Evolutionary conservation across 2,888 invertebrate species (phyloP), one percentile per base, ranked within the genome.

Genomic region (Allophyes oxyacanthae): DNA sequence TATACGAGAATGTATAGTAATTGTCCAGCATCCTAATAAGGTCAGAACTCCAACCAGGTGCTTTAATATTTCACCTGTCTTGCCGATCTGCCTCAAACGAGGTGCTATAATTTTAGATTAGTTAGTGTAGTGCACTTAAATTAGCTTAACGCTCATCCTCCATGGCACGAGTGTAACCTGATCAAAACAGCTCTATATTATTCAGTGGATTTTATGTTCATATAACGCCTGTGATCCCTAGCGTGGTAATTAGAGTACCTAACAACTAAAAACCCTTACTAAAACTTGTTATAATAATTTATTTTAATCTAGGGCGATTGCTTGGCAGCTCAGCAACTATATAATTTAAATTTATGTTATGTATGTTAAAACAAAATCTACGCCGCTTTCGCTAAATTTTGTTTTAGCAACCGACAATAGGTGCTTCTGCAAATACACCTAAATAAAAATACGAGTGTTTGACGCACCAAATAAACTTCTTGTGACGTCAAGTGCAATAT

Each of bases 401-500:
- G n/a, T 56, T 49, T 54, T 69, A 41, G 55, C 53, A 64, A 32
- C 38, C 30, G 28, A 25, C 44, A 50, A 36, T 25, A 25, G 4
- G 7, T 54, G 33, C 13, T 25, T 26, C 45, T 54, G 32, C 14
- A 48, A 33, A 60, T 64, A 51, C 28, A 43, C 41, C 53, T 50
- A 57, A 64, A 74, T 57, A 64, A 72, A 56, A 71, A 41, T 10
- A 25, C 15, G n/a, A 52, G 25, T 56, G 40, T 49, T 61, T 72
- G 68, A 72, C 76, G 76, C 61, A 72, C 58, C 46, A 38, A 67
- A 72, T 56, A 59, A 48, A 59, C 41, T 37, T 32, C 51, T 58
- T 32, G 44, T 75, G 73, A 73, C 73, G 73, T 76, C 73, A 76
- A 65, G 42, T 60, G 40, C 55, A 65, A 56, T 58, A 68, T 65